Conservation (phyloP, 1,140 invertebrate species). For the Drosophila nikananu region DNA sequence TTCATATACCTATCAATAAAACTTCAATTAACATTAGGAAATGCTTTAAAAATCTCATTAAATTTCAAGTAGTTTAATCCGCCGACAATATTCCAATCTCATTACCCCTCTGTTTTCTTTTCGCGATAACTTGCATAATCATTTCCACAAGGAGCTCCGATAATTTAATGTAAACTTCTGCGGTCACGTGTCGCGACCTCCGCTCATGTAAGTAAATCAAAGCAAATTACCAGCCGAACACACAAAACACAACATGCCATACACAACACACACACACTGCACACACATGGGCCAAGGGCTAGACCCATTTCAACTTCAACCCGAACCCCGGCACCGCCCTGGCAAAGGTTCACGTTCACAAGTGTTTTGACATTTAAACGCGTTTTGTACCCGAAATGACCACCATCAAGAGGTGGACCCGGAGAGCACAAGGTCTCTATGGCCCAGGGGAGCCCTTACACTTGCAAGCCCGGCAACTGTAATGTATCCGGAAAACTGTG, state of each 20-base stretch:
- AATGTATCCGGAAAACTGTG: constrained; percentile 57
- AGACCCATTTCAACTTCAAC: constrained; percentile 24
- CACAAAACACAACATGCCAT: constrained; percentile 27
- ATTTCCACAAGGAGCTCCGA: constrained; percentile 51
- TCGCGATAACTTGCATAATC: constrained; percentile 45
- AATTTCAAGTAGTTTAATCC: constrained; percentile 4
- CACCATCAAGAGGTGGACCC: constrained; percentile 44
- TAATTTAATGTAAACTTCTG: constrained; percentile 82
- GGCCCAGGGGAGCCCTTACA: constrained; percentile 78
- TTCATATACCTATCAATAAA: neutral
- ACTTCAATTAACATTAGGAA: no score
- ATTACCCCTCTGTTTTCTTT: constrained; percentile 31
- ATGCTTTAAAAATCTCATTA: no score
- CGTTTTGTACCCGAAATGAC: constrained; percentile 69
- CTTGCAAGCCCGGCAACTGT: constrained; percentile 43
- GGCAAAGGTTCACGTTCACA: constrained; percentile 53
- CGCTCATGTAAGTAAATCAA: constrained; percentile 68
- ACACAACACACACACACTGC: constrained; percentile 29
- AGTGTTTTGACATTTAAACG: constrained; percentile 80
- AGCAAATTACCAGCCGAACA: constrained; percentile 62
- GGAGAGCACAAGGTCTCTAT: constrained; percentile 44
- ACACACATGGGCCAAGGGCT: constrained; percentile 52
- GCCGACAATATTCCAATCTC: constrained; percentile 26
- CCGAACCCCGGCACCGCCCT: constrained; percentile 9
- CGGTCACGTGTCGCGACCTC: constrained; percentile 67